Evolutionary conservation across 2,113 vertebrate genomes (phyloP).

Genomic region (Hystrix cristata): DNA sequence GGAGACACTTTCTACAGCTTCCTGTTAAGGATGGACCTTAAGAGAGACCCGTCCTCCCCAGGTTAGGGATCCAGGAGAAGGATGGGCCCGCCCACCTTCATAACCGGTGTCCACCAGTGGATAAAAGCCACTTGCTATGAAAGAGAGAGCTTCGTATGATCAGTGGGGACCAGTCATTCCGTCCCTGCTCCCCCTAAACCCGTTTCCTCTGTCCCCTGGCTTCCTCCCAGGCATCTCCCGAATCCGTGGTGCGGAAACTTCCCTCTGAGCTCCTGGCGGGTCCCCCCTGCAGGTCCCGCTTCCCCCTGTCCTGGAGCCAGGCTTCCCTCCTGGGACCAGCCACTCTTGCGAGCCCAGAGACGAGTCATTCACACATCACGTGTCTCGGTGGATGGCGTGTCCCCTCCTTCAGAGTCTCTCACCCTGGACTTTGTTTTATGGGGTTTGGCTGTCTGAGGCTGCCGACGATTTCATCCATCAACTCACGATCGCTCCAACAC

Average conservation of each 20-base stretch:
- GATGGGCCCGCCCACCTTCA: no score
- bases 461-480: slow-evolving; percentile 89
- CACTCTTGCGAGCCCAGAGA: slow-evolving; percentile 33
- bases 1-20: not conserved
- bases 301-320: not conserved
- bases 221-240: not conserved
- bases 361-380: slow-evolving; percentile 73
- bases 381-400: slow-evolving; percentile 62
- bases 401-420: slow-evolving; percentile 82
- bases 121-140: not conserved
- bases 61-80: no score
- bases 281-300: rapidly evolving
- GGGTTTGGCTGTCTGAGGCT: slow-evolving; percentile 87
- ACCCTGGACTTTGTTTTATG: slow-evolving; percentile 87
- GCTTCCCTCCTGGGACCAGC: not conserved
- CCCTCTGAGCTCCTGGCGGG: no score
- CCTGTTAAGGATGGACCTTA: not conserved
- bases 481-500: slow-evolving; percentile 86
- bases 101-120: not conserved
- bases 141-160: not conserved
- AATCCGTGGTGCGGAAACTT: not conserved
- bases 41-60: not conserved
- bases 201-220: not conserved
- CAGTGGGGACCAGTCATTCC: rapidly evolving
- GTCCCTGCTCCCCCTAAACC: not conserved